phyloP scores from a whole-genome alignment of 2,797 vertebrate species.

The Champsocephalus esox region DNA sequence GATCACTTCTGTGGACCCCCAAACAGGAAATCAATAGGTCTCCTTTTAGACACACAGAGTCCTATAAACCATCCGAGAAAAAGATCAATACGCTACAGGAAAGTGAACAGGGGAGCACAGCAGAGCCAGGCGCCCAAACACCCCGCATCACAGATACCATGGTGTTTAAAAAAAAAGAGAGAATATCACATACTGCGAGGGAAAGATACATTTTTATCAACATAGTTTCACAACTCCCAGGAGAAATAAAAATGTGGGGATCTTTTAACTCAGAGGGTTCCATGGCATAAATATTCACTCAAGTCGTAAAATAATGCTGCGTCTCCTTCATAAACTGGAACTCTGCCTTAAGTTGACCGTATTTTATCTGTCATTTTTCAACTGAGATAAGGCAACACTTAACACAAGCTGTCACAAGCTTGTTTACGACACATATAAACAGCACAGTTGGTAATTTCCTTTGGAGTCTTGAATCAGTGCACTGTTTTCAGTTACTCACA shows the following conservation, averaged over 20 bases:
- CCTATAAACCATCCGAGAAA: constrained; percentile 76
- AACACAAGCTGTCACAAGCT: constrained; percentile 24
- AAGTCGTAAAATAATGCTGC: constrained; percentile 38
- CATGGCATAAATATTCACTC: constrained; percentile 43
- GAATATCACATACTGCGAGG: constrained; percentile 46
- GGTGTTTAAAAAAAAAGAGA: constrained; percentile 57
- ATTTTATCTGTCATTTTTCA: constrained; percentile 39
- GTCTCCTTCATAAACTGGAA: constrained; percentile 41
- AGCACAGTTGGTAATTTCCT: constrained; percentile 45
- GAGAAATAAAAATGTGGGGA: constrained; percentile 67
- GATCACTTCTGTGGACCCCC: constrained; percentile 54
- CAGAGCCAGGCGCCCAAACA: constrained; percentile 63
- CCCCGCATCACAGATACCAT: constrained; percentile 64
- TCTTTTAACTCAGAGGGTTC: constrained; percentile 50
- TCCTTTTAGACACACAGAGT: constrained; percentile 72
- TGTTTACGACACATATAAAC: constrained; percentile 25
- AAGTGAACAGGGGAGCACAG: constrained; percentile 70
- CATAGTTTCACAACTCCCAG: constrained; percentile 59
- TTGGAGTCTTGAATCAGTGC: constrained; percentile 51
- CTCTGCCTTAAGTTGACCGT: constrained; percentile 18
- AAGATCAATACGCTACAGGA: constrained; percentile 79
- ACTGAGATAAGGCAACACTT: constrained; percentile 25
- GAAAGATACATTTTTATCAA: constrained; percentile 72
- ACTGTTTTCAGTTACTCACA: constrained; percentile 47
- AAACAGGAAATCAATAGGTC: constrained; percentile 76